Conservation (phyloP, 2,888 invertebrate genomes). For the Nasonovia ribisnigri region DNA sequence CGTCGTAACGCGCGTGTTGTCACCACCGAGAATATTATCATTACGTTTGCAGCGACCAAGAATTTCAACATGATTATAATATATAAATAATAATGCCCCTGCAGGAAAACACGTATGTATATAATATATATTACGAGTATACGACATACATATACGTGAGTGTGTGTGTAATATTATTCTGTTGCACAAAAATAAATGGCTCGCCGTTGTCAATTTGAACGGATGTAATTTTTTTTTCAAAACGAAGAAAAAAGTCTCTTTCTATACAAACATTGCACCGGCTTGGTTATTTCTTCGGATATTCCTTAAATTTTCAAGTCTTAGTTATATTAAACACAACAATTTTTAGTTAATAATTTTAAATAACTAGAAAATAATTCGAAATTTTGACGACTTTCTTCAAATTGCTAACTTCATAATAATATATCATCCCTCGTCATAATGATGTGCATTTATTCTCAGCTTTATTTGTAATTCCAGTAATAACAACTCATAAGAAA, state of each 20-base stretch:
- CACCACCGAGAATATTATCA: neutral
- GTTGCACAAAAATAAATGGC: neutral
- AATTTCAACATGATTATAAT: constrained; percentile 20
- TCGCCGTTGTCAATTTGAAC: neutral
- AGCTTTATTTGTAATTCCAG: neutral
- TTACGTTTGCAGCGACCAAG: constrained; percentile 11
- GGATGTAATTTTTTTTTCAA: neutral
- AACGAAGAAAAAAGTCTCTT: neutral
- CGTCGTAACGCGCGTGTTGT: neutral
- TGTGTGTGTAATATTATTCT: neutral
- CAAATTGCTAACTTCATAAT: neutral
- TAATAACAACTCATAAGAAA: neutral
- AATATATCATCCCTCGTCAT: neutral
- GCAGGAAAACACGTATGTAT: neutral
- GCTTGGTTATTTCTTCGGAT: neutral
- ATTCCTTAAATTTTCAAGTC: neutral
- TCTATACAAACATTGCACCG: neutral
- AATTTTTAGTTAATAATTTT: neutral
- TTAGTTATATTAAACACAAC: neutral
- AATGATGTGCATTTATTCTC: neutral
- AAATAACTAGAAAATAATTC: neutral
- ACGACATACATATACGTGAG: neutral
- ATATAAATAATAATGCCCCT: constrained; percentile 16
- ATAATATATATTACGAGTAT: neutral
- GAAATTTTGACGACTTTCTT: neutral